Evolutionary conservation across 37 sponge, comb jelly and placozoan genomes (phyloP).

Genomic region (Chondrosia reniformis): DNA sequence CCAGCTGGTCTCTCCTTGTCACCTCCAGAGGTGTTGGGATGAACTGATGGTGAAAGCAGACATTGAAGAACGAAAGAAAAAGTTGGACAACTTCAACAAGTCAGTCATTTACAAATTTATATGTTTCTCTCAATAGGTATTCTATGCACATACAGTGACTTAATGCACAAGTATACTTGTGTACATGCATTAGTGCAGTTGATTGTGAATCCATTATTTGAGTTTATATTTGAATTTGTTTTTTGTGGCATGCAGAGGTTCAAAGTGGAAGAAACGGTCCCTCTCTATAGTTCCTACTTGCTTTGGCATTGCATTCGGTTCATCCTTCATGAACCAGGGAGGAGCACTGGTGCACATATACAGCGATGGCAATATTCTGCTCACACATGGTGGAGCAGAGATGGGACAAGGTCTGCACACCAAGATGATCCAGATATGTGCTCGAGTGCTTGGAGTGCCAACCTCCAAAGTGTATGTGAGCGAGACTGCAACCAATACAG

Average conservation of each 20-base stretch:
- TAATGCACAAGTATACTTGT: not conserved
- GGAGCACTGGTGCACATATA: conserved; percentile 76
- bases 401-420: conserved; percentile 95
- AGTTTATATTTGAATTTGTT: not conserved
- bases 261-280: conserved; percentile 70
- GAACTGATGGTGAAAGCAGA: conserved; percentile 34
- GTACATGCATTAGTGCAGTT: not conserved
- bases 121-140: too few species aligned
- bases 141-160: too few species aligned
- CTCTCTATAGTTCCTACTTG: conserved; percentile 73
- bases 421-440: conserved; percentile 81
- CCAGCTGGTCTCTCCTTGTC: conserved; percentile 35
- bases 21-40: conserved; percentile 66
- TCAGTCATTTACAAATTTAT: too few species aligned
- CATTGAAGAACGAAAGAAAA: conserved; percentile 19
- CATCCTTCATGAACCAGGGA: conserved; percentile 46
- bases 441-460: conserved; percentile 62
- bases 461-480: conserved; percentile 46
- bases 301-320: conserved; percentile 73
- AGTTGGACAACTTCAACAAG: conserved; percentile 65
- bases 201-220: not conserved
- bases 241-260: conserved; percentile 25
- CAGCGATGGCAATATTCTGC: conserved; percentile 76
- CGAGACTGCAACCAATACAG: conserved; percentile 70
- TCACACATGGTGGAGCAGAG: conserved; percentile 87